Percentiles rank a stretch among this genome's conserved stretches.
Conservation (phyloP, 1,140 invertebrate species). For the Bilobella aurantiaca region DNA sequence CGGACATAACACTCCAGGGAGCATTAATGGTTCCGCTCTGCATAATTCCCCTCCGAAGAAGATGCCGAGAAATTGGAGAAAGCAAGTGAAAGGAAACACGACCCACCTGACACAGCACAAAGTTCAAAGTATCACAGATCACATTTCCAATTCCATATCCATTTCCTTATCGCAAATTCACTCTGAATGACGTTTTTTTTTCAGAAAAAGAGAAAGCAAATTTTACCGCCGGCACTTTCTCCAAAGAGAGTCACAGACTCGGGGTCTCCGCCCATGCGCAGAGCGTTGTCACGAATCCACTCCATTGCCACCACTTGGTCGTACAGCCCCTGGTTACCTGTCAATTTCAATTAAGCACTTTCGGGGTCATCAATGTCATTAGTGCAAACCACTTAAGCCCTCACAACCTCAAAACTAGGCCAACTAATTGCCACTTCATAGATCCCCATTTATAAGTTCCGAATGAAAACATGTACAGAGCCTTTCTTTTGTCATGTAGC, state of each 20-base stretch:
- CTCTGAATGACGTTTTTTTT: no score
- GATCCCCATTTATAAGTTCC: no score
- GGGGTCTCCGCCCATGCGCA: constrained; percentile 42
- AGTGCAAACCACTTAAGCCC: no score
- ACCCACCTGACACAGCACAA: constrained; percentile 57
- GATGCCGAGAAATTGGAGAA: constrained; percentile 50
- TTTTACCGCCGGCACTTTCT: constrained; percentile 4
- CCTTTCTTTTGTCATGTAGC: no score
- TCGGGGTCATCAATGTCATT: no score
- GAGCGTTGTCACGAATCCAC: constrained; percentile 60
- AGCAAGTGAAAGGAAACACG: constrained; percentile 74
- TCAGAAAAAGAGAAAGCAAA: background rate
- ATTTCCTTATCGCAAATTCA: no score
- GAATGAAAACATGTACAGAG: no score
- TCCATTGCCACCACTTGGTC: constrained; percentile 83
- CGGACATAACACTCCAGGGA: constrained; percentile 79
- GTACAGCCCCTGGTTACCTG: constrained; percentile 51
- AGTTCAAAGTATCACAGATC: no score
- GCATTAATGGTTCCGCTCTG: constrained; percentile 78
- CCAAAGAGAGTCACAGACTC: constrained; percentile 88
- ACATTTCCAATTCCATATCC: no score
- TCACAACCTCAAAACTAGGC: no score
- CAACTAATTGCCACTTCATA: no score
- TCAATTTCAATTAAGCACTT: no score
- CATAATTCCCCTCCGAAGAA: constrained; percentile 67